phyloP scores from a whole-genome alignment of 2,888 invertebrate genomes.

The Lasioglossum oenotherae region DNA sequence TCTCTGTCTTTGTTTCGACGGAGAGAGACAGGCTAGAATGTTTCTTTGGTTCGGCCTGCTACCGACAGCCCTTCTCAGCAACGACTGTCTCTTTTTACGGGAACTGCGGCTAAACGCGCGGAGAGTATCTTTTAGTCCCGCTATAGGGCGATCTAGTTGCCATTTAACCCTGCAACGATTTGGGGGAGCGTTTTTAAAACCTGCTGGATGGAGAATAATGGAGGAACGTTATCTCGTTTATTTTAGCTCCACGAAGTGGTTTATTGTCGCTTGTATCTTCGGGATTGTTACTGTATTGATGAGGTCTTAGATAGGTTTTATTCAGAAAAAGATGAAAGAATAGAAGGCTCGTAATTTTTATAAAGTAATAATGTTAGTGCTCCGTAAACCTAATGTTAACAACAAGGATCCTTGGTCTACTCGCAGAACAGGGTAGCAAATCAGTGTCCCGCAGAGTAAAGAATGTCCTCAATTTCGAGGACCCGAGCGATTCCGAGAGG shows the following conservation, averaged over 20 bases:
- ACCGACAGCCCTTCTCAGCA: neutral
- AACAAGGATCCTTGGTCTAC: neutral
- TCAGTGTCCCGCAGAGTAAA: neutral
- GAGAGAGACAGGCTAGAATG: neutral
- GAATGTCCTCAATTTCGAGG: neutral
- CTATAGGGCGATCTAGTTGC: constrained; percentile 58
- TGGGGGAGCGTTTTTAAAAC: neutral
- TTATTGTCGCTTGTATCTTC: neutral
- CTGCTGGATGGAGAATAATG: neutral
- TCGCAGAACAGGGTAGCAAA: neutral
- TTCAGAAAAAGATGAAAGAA: neutral
- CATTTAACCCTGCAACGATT: constrained; percentile 58
- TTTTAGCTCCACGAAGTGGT: neutral
- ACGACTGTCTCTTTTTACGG: constrained; percentile 2
- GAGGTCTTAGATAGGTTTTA: neutral
- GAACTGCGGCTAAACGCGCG: constrained; percentile 51
- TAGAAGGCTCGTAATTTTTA: no score
- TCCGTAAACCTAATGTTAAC: neutral
- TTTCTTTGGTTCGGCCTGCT: constrained; percentile 2
- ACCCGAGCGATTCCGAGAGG: neutral
- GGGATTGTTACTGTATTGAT: neutral
- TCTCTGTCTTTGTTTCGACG: neutral
- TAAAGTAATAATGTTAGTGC: no score
- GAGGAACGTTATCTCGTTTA: neutral
- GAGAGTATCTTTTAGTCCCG: constrained; percentile 63